Evolutionary conservation across 1,140 invertebrate species (phyloP).

Genomic region (Wasmannia auropunctata): DNA sequence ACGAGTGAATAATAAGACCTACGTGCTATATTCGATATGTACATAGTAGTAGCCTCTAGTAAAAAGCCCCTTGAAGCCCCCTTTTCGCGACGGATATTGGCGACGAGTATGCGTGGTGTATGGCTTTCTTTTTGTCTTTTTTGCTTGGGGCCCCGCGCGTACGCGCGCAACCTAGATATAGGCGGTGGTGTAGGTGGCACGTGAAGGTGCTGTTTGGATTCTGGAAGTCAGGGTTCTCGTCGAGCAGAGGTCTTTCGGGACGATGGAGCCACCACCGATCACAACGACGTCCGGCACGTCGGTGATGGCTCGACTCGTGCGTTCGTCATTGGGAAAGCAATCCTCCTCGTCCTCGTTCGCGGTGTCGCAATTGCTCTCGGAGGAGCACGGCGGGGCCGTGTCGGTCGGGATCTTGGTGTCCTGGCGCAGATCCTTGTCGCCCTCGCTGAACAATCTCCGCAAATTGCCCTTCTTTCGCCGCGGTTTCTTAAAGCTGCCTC

Average conservation of each 20-base stretch:
- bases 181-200: slow-evolving; percentile 83
- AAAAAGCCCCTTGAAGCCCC: slow-evolving; percentile 77
- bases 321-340: slow-evolving; percentile 11
- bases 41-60: slow-evolving; percentile 78
- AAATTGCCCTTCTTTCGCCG: slow-evolving; percentile 1
- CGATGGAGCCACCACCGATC: slow-evolving; percentile 75
- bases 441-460: slow-evolving; percentile 50
- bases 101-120: slow-evolving; percentile 63
- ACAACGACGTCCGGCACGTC: slow-evolving; percentile 81
- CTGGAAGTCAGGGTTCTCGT: slow-evolving; percentile 81
- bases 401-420: slow-evolving; percentile 24
- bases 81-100: slow-evolving; percentile 68
- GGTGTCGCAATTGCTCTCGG: slow-evolving; percentile 12
- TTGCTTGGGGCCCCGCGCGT: slow-evolving; percentile 76
- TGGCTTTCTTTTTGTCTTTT: slow-evolving; percentile 58
- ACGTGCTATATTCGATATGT: slow-evolving; percentile 80
- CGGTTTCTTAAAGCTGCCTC: slow-evolving; percentile 18
- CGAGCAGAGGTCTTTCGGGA: slow-evolving; percentile 79
- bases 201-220: slow-evolving; percentile 81
- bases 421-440: neutral
- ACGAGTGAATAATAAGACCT: slow-evolving; percentile 77
- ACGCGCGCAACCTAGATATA: slow-evolving; percentile 81
- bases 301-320: slow-evolving; percentile 64
- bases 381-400: slow-evolving; percentile 31
- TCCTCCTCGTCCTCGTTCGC: slow-evolving; percentile 48